These are phyloP conservation scores for Apamea anceps DNA, from an alignment of 2,888 invertebrate species.

Conservation along the genomic window DNA sequence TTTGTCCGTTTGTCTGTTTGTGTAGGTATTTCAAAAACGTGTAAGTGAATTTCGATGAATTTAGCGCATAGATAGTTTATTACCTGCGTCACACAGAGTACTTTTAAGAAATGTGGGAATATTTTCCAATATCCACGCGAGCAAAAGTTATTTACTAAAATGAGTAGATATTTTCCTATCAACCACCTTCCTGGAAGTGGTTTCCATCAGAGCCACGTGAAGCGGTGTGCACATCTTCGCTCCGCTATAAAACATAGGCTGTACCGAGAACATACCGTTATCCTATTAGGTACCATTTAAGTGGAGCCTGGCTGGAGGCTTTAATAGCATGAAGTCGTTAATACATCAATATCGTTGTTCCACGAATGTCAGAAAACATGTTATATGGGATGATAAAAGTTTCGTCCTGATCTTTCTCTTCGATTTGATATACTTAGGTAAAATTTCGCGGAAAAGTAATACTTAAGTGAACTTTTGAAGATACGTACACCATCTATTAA, in stretches of 20 bases:
- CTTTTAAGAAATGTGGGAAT: neutral
- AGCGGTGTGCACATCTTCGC: neutral
- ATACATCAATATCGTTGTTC: slow-evolving; percentile 18
- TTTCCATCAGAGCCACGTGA: neutral
- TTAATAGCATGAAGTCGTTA: slow-evolving; percentile 3
- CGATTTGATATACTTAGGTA: neutral
- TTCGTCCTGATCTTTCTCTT: neutral
- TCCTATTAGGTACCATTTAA: slow-evolving; percentile 3
- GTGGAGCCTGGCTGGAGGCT: neutral
- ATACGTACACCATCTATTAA: too few species aligned
- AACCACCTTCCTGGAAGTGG: slow-evolving; percentile 1
- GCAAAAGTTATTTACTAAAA: neutral
- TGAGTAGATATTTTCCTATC: neutral
- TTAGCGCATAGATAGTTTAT: neutral
- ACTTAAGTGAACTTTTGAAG: neutral
- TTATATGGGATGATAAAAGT: slow-evolving; percentile 18
- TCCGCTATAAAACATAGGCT: neutral
- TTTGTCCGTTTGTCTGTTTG: neutral
- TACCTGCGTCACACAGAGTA: neutral
- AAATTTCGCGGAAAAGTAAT: neutral
- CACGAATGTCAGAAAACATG: slow-evolving; percentile 20
- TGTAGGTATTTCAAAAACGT: neutral
- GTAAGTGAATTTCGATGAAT: neutral
- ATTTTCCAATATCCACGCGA: neutral
- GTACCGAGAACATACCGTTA: slow-evolving; percentile 4